These are phyloP conservation scores for Catostomus latipinnis DNA, from an alignment of 2,797 vertebrate genomes.

Conservation along the genomic window DNA sequence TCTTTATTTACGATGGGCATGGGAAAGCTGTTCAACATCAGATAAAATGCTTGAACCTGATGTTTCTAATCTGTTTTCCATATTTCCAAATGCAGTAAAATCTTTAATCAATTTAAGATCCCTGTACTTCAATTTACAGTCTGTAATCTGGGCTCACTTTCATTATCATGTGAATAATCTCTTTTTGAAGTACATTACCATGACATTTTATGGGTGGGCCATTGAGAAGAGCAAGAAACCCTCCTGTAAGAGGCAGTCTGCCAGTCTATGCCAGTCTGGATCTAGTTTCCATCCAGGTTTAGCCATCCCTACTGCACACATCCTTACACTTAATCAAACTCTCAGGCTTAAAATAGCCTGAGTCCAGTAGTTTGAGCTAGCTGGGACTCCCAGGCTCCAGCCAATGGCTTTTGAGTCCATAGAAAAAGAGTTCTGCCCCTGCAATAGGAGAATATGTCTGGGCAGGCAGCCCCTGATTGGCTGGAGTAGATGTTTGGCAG, in stretches of 20 bases:
- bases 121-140: constrained; percentile 43
- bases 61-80: constrained; percentile 29
- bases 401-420: constrained; percentile 55
- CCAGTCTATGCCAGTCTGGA: constrained; percentile 52
- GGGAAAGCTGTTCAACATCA: constrained; percentile 46
- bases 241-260: constrained; percentile 48
- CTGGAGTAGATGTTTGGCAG: constrained; percentile 61
- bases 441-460: constrained; percentile 46
- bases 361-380: constrained; percentile 48
- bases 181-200: constrained; percentile 30
- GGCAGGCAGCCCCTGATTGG: constrained; percentile 58
- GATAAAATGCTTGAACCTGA: constrained; percentile 50
- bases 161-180: constrained; percentile 1
- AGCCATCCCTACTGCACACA: constrained; percentile 23
- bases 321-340: constrained; percentile 41
- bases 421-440: constrained; percentile 44
- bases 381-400: constrained; percentile 49
- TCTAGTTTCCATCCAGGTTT: constrained; percentile 29
- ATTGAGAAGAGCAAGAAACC: constrained; percentile 23
- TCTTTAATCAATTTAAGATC: constrained; percentile 37
- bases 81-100: constrained; percentile 47
- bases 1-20: constrained; percentile 45
- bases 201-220: constrained; percentile 26
- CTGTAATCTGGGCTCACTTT: constrained; percentile 25
- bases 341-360: constrained; percentile 51